Evolutionary conservation across 2,888 invertebrate genomes (phyloP), one percentile per base, ranked within the genome.

Genomic region (Biston stratarius): DNA sequence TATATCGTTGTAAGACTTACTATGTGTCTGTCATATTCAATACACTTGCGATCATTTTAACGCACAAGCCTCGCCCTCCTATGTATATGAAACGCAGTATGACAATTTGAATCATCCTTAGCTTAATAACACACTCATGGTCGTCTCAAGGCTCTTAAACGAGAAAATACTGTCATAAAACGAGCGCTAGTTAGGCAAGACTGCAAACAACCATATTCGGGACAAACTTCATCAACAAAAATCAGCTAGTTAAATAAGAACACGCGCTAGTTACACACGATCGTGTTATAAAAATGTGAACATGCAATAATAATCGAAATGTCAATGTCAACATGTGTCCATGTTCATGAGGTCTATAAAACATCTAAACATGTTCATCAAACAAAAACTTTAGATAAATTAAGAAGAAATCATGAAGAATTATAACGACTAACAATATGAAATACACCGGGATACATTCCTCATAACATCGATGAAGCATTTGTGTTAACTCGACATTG

Each of bases 81-180:
- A 71, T 79, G 83, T 82, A 61, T 70, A 12, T 82, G 81, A 79
- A 75, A 80, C 83, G 83, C 81, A 79, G 78, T 74, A 78, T 71
- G 76, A 70, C 69, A 56, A 67, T 60, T 69, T 64, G 64, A 75
- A 67, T 74, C 83, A 81, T 78, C 76, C 80, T 78, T 72, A 71
- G 82, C 82, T 82, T 83, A 76, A 74, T 77, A 79, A 80, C 77
- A 56, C n/a, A 6, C 48, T 59, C 42, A 34, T 38, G 33, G 38
- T 53, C 38, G 12, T 34, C 63, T 6, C 38, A 64, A 51, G 58
- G 45, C 64, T 63, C 63, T 12, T 36, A 33, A 45, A 64, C 64
- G 57, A 57, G 15, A 57, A 10, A n/a, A 38, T 44, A 36, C 7
- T 15, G 38, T 0, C 14, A 57, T 36, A 60, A n/a, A 0, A 38